Conservation (phyloP, 2,797 vertebrate species). For the Threskiornis aethiopicus region DNA sequence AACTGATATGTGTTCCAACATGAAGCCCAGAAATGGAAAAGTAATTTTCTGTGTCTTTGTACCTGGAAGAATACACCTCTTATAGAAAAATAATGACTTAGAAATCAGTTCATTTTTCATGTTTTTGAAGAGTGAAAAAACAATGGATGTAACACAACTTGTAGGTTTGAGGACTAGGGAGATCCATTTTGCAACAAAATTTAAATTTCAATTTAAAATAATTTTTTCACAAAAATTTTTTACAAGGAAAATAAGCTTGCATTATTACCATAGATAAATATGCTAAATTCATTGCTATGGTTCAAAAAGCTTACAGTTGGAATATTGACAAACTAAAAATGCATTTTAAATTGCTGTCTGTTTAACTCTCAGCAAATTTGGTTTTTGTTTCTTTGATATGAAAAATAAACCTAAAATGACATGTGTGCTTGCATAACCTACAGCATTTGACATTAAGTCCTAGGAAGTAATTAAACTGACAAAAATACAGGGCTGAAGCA, state of each 20-base stretch:
- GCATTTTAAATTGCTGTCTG: background rate
- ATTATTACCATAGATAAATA: background rate
- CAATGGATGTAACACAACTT: fast-evolving
- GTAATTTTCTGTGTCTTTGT: background rate
- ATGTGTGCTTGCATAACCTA: background rate
- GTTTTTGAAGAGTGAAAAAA: background rate
- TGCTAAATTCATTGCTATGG: background rate
- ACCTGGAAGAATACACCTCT: background rate
- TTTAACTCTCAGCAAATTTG: background rate
- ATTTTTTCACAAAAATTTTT: background rate
- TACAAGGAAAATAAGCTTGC: background rate
- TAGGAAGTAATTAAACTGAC: background rate
- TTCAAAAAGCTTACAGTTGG: background rate
- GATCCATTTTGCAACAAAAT: background rate
- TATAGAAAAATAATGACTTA: background rate
- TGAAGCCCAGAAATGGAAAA: background rate
- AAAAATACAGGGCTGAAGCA: background rate
- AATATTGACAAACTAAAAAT: background rate
- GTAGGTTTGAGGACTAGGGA: background rate
- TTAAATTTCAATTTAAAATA: background rate
- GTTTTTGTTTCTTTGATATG: background rate
- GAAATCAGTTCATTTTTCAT: background rate
- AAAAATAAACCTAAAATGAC: background rate
- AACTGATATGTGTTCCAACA: background rate
- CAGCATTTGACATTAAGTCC: background rate